A percentile compares a stretch with the other conserved stretches of the same genome.
phyloP scores from a whole-genome alignment of 2,888 invertebrate genomes.

The Dicroscelio sp. region DNA sequence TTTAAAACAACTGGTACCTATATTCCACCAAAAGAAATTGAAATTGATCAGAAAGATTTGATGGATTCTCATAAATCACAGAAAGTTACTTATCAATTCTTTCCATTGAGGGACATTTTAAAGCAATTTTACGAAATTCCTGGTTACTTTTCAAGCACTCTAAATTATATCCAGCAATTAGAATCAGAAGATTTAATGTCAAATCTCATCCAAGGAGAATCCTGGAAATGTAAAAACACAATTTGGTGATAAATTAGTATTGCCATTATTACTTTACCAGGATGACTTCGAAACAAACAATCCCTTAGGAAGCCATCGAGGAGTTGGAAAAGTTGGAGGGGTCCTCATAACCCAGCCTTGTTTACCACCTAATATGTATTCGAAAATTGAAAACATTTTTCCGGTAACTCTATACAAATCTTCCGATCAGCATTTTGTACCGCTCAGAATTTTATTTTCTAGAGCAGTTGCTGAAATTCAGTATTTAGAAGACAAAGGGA shows the following conservation, averaged over 20 bases:
- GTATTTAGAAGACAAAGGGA: neutral
- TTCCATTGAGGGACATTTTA: conserved; percentile 16
- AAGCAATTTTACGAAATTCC: conserved; percentile 37
- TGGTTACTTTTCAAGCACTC: neutral
- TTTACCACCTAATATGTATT: conserved; percentile 16
- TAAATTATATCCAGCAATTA: neutral
- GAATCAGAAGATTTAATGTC: neutral
- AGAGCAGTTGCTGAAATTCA: neutral
- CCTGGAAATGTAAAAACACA: conserved; percentile 10
- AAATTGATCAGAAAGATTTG: conserved; percentile 11
- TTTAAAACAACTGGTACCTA: conserved; percentile 35
- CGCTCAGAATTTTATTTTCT: neutral
- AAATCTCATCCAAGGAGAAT: conserved; percentile 17
- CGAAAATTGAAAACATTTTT: conserved; percentile 33
- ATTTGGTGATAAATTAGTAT: neutral
- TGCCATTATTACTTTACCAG: conserved; percentile 14
- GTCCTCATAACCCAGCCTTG: conserved; percentile 10
- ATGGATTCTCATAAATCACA: neutral
- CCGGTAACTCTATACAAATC: neutral
- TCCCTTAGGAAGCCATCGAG: conserved; percentile 20
- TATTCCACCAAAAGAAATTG: conserved; percentile 55
- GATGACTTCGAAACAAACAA: conserved; percentile 49
- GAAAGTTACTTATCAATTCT: conserved; percentile 35
- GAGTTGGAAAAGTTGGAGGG: neutral
- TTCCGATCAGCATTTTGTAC: neutral